Percentiles rank a stretch among this genome's conserved stretches.
Evolutionary conservation across 2,113 vertebrate species (phyloP).

Genomic region (Eubucco bourcierii): DNA sequence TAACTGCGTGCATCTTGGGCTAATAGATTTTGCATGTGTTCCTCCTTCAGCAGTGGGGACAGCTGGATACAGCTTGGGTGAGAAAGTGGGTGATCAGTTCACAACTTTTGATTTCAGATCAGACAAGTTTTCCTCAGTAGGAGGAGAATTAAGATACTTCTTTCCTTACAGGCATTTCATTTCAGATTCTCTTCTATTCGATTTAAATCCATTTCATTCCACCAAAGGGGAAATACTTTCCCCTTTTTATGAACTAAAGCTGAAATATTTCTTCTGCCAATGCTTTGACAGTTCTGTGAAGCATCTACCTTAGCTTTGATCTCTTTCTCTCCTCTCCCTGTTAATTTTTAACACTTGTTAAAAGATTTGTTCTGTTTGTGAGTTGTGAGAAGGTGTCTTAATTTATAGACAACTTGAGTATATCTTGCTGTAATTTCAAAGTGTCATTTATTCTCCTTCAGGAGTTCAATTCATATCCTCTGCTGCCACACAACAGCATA

Average conservation of each 20-base stretch:
- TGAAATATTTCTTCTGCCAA: neutral
- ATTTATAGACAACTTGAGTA: neutral
- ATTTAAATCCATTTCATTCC: neutral
- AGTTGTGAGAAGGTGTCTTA: slow-evolving; percentile 30
- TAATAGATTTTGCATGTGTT: neutral
- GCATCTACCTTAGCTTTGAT: slow-evolving; percentile 26
- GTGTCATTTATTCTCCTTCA: slow-evolving; percentile 24
- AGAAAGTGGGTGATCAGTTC: neutral
- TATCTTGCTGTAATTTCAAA: slow-evolving; percentile 30
- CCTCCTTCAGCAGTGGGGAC: neutral
- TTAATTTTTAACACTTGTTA: slow-evolving; percentile 66
- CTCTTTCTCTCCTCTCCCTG: neutral
- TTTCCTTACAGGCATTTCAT: neutral
- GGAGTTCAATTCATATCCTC: neutral
- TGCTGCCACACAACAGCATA: neutral
- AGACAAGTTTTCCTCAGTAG: neutral
- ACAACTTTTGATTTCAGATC: slow-evolving; percentile 4
- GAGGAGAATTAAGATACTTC: neutral
- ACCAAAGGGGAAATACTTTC: neutral
- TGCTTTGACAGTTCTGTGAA: slow-evolving; percentile 40
- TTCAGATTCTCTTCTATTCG: neutral
- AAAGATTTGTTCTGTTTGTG: slow-evolving; percentile 51
- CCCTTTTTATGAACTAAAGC: slow-evolving; percentile 1
- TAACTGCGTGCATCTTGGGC: neutral
- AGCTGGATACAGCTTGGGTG: neutral